Conservation (phyloP, 2,888 invertebrate genomes). For the Macrophya annulata region DNA sequence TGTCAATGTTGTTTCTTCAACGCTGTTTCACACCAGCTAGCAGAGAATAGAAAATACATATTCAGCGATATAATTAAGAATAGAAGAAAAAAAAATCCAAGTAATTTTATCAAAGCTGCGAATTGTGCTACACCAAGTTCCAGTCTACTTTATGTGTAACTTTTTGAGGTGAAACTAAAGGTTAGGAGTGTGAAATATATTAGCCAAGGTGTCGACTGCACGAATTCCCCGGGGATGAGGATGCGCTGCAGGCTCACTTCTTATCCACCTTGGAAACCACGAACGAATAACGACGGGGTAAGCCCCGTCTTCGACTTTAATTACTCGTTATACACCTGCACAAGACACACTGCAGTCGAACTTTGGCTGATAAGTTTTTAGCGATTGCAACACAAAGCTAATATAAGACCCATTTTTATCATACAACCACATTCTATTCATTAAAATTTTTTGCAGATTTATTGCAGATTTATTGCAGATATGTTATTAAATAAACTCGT, state of each 20-base stretch:
- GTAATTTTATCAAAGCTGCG: background rate
- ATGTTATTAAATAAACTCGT: background rate
- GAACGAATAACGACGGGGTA: background rate
- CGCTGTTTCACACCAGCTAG: background rate
- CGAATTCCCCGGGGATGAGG: conserved; percentile 5
- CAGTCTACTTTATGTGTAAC: background rate
- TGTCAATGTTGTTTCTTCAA: no score
- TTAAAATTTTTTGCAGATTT: background rate
- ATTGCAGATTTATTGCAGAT: no score
- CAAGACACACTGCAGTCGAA: background rate
- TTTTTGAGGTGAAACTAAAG: conserved; percentile 3
- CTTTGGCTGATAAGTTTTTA: background rate
- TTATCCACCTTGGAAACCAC: conserved; percentile 19
- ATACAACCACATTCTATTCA: background rate
- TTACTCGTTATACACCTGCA: background rate
- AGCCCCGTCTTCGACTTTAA: conserved; percentile 3
- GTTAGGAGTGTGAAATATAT: background rate
- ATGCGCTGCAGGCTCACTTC: background rate
- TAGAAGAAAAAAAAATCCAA: background rate
- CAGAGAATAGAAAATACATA: background rate
- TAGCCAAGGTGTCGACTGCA: conserved; percentile 22
- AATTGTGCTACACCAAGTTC: background rate
- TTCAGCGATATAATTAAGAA: background rate
- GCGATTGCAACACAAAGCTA: background rate
- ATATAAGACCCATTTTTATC: background rate